Evolutionary conservation across 2,797 vertebrate species (phyloP).

Genomic region (Acipenser transmontanus): DNA sequence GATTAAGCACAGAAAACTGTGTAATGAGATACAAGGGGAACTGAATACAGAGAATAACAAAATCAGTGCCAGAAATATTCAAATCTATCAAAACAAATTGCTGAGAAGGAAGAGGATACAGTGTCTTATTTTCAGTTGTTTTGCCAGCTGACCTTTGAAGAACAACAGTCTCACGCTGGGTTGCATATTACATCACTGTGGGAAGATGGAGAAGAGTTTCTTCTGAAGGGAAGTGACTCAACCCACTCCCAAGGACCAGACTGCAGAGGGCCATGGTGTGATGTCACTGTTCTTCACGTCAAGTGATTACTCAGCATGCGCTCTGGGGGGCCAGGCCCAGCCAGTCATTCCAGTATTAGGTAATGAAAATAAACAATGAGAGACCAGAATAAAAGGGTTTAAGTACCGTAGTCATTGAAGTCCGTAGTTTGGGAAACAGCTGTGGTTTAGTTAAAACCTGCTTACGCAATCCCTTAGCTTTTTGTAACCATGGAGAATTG

Average conservation of each 20-base stretch:
- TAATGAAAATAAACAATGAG: constrained; percentile 9
- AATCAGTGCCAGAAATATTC: constrained; percentile 26
- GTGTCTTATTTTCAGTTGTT: constrained; percentile 11
- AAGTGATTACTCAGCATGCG: constrained; percentile 26
- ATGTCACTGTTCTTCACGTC: constrained; percentile 37
- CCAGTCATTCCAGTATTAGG: constrained; percentile 6
- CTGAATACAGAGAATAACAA: constrained; percentile 18
- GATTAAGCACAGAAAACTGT: not conserved
- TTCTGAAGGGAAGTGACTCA: constrained; percentile 47
- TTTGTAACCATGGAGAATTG: not conserved
- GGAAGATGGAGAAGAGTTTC: constrained; percentile 43
- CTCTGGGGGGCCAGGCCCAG: constrained; percentile 16
- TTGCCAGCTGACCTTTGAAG: constrained; percentile 34
- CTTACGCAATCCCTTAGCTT: constrained; percentile 28
- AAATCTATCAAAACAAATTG: constrained; percentile 29
- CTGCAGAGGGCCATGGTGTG: constrained; percentile 26
- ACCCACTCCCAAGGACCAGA: constrained; percentile 46
- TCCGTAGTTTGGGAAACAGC: constrained; percentile 25
- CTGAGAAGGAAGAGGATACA: constrained; percentile 21
- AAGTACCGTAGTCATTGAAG: constrained; percentile 16
- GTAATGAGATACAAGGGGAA: constrained; percentile 11
- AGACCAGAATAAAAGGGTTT: constrained; percentile 9
- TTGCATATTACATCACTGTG: constrained; percentile 47
- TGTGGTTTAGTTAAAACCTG: constrained; percentile 29
- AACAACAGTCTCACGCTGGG: constrained; percentile 24